A percentile compares a stretch with the other conserved stretches of the same genome.
phyloP scores from a whole-genome alignment of 2,113 vertebrate species.

The Myrmophylax atrothorax region DNA sequence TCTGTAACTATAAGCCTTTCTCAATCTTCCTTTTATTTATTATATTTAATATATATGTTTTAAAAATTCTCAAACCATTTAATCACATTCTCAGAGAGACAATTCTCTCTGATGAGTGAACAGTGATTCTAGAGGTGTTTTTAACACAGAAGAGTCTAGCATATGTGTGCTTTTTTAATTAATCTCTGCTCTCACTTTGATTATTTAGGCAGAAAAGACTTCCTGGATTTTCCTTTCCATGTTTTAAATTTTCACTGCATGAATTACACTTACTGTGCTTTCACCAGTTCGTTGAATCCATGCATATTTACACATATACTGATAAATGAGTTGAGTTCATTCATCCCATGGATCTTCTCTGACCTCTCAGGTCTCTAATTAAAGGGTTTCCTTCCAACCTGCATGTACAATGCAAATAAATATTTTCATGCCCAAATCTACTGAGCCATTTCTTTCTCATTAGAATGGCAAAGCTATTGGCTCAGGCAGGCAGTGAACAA shows the following conservation, averaged over 20 bases:
- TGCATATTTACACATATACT: not conserved
- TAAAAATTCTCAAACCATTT: not conserved
- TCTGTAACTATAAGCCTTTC: not conserved
- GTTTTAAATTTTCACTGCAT: constrained; percentile 1
- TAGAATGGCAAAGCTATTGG: constrained; percentile 40
- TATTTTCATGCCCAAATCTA: not conserved
- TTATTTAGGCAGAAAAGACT: not conserved
- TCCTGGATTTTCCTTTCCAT: not conserved
- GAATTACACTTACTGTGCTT: not conserved
- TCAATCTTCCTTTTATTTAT: not conserved
- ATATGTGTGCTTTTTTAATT: not conserved
- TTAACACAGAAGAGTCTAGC: not conserved
- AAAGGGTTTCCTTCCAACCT: constrained; percentile 36
- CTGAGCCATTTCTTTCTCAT: not conserved
- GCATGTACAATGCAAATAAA: not conserved
- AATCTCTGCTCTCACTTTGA: not conserved
- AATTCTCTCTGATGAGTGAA: not conserved
- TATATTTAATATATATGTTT: not conserved
- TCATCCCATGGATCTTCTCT: not conserved
- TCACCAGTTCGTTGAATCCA: not conserved
- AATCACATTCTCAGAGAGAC: not conserved
- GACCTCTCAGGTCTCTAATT: constrained; percentile 11
- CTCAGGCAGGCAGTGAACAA: not conserved
- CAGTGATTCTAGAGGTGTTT: not conserved
- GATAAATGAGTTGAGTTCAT: not conserved